A percentile compares a stretch with the other conserved stretches of the same genome.
These are phyloP conservation scores for Pseudochaenichthys georgianus DNA, from an alignment of 2,797 vertebrate species.

Conservation along the genomic window DNA sequence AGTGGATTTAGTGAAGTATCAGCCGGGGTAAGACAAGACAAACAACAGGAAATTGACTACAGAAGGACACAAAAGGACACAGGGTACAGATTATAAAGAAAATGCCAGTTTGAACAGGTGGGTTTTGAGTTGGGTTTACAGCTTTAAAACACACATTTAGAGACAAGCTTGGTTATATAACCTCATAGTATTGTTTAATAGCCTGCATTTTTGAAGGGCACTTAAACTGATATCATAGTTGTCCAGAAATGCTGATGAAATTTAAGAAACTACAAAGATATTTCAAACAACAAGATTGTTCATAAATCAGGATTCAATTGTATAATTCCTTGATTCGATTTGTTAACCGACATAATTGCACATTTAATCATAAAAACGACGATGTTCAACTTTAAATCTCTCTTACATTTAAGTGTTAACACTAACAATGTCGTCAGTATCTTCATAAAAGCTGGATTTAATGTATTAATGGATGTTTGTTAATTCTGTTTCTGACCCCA, in stretches of 20 bases:
- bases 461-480: neutral
- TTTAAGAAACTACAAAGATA: neutral
- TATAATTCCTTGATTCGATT: neutral
- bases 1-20: too few species aligned
- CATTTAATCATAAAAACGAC: neutral
- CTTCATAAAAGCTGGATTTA: neutral
- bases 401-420: neutral
- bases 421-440: neutral
- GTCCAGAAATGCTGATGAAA: neutral
- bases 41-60: too few species aligned
- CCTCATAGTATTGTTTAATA: neutral
- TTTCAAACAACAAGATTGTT: neutral
- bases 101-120: too few species aligned
- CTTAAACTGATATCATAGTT: neutral
- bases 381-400: neutral
- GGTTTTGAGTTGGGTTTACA: too few species aligned
- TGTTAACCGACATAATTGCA: neutral
- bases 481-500: neutral
- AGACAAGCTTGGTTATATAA: neutral
- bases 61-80: too few species aligned
- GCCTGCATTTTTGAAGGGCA: neutral
- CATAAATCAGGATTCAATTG: too few species aligned
- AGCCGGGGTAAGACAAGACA: too few species aligned
- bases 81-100: too few species aligned
- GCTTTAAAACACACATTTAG: neutral